These are phyloP conservation scores for Agonum fuliginosum DNA, from an alignment of 2,888 invertebrate species.

Conservation along the genomic window DNA sequence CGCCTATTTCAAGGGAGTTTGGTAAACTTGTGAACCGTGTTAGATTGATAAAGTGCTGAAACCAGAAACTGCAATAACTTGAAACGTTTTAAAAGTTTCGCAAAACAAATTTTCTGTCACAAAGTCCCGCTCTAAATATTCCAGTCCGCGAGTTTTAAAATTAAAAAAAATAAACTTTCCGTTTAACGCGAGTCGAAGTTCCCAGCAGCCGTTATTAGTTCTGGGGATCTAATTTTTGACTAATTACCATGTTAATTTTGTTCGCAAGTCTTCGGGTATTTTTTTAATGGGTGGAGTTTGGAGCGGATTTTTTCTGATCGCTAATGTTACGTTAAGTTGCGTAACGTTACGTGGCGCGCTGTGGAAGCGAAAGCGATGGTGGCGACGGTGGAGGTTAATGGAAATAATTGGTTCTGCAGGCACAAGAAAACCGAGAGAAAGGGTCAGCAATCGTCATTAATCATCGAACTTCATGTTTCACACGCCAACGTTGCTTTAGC, in stretches of 20 bases:
- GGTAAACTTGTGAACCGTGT: constrained; percentile 56
- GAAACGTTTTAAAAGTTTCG: constrained; percentile 59
- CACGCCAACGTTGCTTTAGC: background rate
- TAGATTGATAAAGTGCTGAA: constrained; percentile 60
- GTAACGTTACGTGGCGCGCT: no score
- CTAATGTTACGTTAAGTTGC: constrained; percentile 2
- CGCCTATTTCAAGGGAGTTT: constrained; percentile 58
- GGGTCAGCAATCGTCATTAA: constrained; percentile 47
- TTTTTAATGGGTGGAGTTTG: constrained; percentile 2
- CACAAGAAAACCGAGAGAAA: constrained; percentile 32
- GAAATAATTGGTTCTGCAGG: constrained; percentile 51
- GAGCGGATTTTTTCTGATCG: constrained; percentile 19
- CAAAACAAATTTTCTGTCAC: constrained; percentile 60
- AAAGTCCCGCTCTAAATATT: constrained; percentile 57
- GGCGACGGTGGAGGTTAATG: constrained; percentile 10
- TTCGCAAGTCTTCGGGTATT: constrained; percentile 8
- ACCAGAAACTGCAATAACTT: constrained; percentile 60
- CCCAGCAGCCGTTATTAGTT: constrained; percentile 48
- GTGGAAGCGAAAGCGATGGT: no score
- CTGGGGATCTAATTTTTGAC: constrained; percentile 57
- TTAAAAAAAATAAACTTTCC: constrained; percentile 57
- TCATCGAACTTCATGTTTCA: constrained; percentile 53
- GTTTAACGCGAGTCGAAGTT: constrained; percentile 40
- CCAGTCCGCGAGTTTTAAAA: constrained; percentile 39
- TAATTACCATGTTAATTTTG: constrained; percentile 60